Percentiles rank a stretch among this genome's conserved stretches.
phyloP scores from a whole-genome alignment of 2,113 vertebrate genomes.

The Vicugna pacos region DNA sequence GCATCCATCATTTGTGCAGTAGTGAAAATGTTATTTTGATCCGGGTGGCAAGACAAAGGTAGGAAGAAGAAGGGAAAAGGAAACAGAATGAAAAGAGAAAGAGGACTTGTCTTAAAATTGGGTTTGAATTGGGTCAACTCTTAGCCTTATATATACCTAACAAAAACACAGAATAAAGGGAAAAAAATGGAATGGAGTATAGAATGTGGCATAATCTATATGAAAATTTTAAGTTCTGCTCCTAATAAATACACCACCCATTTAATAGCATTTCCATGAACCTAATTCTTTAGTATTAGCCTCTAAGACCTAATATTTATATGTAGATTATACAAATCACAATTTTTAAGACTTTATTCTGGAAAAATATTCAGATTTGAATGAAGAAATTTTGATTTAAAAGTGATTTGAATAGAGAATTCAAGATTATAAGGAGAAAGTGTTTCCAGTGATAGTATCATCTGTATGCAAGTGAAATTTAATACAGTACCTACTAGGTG shows the following conservation, averaged over 20 bases:
- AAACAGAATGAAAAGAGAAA: neutral
- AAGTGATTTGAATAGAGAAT: neutral
- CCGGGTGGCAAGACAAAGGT: neutral
- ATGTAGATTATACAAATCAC: neutral
- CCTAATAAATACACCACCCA: neutral
- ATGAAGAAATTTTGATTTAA: constrained; percentile 12
- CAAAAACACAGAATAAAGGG: neutral
- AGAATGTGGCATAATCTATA: neutral
- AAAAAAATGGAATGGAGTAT: neutral
- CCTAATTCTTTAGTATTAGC: neutral
- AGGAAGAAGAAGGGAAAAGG: neutral
- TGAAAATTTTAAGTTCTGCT: neutral
- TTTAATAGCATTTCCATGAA: neutral
- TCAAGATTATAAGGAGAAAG: neutral
- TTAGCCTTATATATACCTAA: neutral
- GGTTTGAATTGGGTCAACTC: neutral
- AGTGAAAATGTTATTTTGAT: neutral
- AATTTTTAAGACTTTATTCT: constrained; percentile 9
- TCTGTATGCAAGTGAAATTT: neutral
- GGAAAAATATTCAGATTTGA: neutral
- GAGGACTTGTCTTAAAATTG: neutral
- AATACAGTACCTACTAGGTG: neutral
- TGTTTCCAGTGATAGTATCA: constrained; percentile 40
- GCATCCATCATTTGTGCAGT: neutral
- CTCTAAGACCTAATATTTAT: neutral